Evolutionary conservation across 2,888 invertebrate species (phyloP).

Genomic region (Siphlonurus alternatus): DNA sequence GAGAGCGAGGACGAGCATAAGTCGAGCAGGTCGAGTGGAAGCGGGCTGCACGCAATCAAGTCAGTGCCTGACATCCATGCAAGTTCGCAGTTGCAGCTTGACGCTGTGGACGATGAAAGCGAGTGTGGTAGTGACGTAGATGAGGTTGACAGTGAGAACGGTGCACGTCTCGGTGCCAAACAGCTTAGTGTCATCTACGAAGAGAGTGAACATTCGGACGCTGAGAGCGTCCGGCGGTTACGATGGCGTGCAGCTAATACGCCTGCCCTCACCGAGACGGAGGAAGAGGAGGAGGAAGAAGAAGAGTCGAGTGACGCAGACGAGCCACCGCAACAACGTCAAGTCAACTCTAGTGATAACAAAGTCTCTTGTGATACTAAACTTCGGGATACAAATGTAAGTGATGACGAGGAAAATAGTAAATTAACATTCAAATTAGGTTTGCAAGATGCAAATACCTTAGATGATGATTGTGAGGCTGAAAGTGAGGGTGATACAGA

Average conservation of each 20-base stretch:
- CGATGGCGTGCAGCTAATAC: neutral
- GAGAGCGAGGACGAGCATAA: constrained; percentile 16
- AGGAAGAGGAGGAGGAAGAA: constrained; percentile 4
- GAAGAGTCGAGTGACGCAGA: neutral
- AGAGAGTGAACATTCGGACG: constrained; percentile 33
- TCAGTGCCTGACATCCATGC: constrained; percentile 36
- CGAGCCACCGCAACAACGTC: too few species aligned
- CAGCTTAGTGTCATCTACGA: constrained; percentile 42
- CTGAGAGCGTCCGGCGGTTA: constrained; percentile 19
- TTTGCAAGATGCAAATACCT: neutral
- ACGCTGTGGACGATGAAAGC: constrained; percentile 7
- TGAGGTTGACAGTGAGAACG: constrained; percentile 12
- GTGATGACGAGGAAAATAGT: neutral
- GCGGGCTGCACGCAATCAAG: constrained; percentile 30
- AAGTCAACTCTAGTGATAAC: neutral
- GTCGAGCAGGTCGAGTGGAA: constrained; percentile 13
- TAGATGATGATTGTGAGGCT: neutral
- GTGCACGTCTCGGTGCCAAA: constrained; percentile 25
- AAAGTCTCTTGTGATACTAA: neutral
- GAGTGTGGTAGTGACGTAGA: constrained; percentile 17
- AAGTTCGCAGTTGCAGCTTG: constrained; percentile 18
- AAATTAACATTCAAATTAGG: too few species aligned
- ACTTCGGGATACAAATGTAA: neutral
- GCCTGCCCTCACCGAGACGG: neutral
- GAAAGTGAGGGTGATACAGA: neutral